Base-by-base conservation (phyloP, 2,797 vertebrate genomes). In the Darevskia nairensis region DNA sequence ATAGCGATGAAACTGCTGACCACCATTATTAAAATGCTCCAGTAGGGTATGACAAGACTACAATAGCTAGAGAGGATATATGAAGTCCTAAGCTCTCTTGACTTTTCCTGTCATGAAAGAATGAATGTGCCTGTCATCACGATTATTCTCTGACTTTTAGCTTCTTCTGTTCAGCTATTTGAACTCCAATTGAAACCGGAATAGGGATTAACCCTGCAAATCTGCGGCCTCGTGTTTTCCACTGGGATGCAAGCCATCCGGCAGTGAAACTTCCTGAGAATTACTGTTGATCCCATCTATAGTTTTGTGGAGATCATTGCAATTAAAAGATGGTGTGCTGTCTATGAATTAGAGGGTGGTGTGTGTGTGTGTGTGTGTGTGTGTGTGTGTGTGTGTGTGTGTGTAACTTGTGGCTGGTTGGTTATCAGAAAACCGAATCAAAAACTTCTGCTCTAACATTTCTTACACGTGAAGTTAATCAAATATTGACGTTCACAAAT, bases 381-480 rank as follows among this genome's bases (percentile, higher is more conserved):
- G 46, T 11, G 46, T 50, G 46, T 50, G 46, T 50, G 46, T 50
- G 46, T 50, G 41, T 41, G 46, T 13, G 50, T 50, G 50, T 61
- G 41, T 77, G 44, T 77, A n/a, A n/a, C 50, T n/a, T 19, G 15
- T 44, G 83, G 29, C 8, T 75, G 83, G 25, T 29, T 41, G 82
- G 6, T 39, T 74, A 77, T 41, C 23, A 64, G 35, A 64, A 77
- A n/a, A 77, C 41, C 15, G 74, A 66, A 44, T 44, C 8, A 68
- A 81, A 50, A 64, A 94, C 90, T 84, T 93, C 76, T 87, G 90
- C 93, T 89, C 91, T 93, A 86, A 88, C 90, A 94, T 91, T 61
- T 80, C 55, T 80, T 61, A 35, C 17, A 39, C 21, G 15, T 35
- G 79, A 35, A 21, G 13, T 21, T 59, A 59, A 80, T n/a, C 46